phyloP scores from a whole-genome alignment of 2,113 vertebrate species.

The Thryonomys swinderianus region DNA sequence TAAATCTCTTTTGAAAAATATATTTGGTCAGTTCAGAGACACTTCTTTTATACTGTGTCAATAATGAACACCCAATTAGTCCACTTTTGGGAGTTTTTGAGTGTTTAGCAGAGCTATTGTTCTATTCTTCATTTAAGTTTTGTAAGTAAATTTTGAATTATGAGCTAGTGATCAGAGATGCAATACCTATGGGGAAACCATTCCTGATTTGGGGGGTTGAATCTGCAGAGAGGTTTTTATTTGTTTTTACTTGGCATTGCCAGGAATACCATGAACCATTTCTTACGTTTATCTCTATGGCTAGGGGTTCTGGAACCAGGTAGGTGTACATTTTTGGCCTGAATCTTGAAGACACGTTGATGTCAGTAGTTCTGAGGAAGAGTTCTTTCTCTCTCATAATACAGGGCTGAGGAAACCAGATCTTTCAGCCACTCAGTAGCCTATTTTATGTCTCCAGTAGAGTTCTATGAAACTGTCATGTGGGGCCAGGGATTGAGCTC shows the following conservation, averaged over 20 bases:
- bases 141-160: conserved; percentile 5
- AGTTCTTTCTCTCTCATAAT: background rate
- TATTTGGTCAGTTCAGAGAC: background rate
- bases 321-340: background rate
- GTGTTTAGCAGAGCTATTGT: background rate
- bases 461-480: background rate
- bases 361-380: background rate
- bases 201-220: background rate
- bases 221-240: conserved; percentile 1
- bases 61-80: background rate
- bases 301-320: background rate
- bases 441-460: background rate
- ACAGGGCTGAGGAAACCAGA: background rate
- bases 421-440: background rate
- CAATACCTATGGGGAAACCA: background rate
- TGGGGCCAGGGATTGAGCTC: no score
- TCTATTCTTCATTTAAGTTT: background rate
- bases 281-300: conserved; percentile 39
- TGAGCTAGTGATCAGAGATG: background rate
- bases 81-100: background rate
- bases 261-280: background rate
- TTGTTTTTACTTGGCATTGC: background rate
- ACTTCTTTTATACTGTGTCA: background rate
- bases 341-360: background rate
- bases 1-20: background rate